Evolutionary conservation across 2,797 vertebrate species (phyloP).

Genomic region (Alectoris magna): DNA sequence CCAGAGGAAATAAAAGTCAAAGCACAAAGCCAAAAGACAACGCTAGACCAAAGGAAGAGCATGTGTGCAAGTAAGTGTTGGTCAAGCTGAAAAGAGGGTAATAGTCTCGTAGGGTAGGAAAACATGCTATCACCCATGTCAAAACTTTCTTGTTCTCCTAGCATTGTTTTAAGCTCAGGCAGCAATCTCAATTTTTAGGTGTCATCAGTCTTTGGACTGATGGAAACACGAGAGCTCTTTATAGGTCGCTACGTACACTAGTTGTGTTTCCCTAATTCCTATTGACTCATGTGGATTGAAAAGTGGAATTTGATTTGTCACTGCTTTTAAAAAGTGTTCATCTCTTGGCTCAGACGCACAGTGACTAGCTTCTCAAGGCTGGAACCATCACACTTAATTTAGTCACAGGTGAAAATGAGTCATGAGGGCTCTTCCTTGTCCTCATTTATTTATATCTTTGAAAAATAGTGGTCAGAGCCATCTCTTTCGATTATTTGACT

Average conservation of each 20-base stretch:
- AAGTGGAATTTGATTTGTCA: conserved; percentile 3
- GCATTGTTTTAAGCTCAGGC: background rate
- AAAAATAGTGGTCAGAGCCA: conserved; percentile 5
- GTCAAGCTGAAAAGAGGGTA: background rate
- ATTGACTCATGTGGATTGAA: background rate
- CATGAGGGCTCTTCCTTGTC: conserved; percentile 15
- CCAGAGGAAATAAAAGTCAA: background rate
- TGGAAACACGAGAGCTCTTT: background rate
- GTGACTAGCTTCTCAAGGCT: background rate
- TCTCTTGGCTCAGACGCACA: background rate
- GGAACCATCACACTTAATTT: conserved; percentile 31
- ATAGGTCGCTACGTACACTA: background rate
- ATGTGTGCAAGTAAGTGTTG: background rate
- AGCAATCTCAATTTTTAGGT: background rate
- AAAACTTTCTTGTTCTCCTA: background rate
- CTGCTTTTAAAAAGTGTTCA: background rate
- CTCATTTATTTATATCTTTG: conserved; percentile 30
- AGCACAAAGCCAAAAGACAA: background rate
- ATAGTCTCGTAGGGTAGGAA: background rate
- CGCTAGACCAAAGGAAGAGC: background rate
- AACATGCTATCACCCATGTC: background rate
- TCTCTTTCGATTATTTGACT: background rate
- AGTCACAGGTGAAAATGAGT: conserved; percentile 52
- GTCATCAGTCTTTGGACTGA: background rate
- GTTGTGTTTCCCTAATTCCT: background rate